phyloP scores from a whole-genome alignment of 64 coral and sea anemone genomes.

The Pocillopora verrucosa region DNA sequence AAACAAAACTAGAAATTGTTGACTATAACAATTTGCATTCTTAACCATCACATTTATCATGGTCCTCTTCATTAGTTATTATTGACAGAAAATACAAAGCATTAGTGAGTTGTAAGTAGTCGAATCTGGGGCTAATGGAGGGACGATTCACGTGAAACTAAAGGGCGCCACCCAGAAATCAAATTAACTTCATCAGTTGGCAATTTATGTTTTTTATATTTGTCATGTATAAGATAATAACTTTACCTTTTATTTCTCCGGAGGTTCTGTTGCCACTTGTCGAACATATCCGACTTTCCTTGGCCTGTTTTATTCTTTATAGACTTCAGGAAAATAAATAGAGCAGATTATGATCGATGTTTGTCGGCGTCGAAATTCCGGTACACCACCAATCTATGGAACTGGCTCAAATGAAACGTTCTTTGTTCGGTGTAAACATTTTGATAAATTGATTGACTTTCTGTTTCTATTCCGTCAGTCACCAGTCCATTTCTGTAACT shows the following conservation, averaged over 20 bases:
- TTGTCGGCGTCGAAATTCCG: too few species aligned
- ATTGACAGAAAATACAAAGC: not conserved
- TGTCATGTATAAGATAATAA: not conserved
- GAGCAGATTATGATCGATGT: too few species aligned
- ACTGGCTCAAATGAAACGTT: too few species aligned
- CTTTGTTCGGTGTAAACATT: too few species aligned
- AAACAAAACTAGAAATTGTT: not conserved
- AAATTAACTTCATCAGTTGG: not conserved
- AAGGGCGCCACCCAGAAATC: not conserved
- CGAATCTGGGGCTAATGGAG: too few species aligned
- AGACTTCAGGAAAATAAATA: too few species aligned
- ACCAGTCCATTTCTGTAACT: too few species aligned
- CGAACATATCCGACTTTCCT: not conserved
- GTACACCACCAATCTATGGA: too few species aligned
- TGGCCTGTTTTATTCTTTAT: not conserved
- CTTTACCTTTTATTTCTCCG: slow-evolving; percentile 7
- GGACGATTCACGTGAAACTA: too few species aligned
- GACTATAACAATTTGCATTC: not conserved
- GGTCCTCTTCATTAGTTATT: not conserved
- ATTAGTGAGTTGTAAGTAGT: too few species aligned
- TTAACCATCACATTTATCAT: not conserved
- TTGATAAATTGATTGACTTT: too few species aligned
- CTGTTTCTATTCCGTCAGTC: too few species aligned
- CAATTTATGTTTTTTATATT: not conserved
- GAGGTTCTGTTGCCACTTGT: not conserved